Evolutionary conservation across 2,888 invertebrate species (phyloP).

Genomic region (Oscheius onirici): DNA sequence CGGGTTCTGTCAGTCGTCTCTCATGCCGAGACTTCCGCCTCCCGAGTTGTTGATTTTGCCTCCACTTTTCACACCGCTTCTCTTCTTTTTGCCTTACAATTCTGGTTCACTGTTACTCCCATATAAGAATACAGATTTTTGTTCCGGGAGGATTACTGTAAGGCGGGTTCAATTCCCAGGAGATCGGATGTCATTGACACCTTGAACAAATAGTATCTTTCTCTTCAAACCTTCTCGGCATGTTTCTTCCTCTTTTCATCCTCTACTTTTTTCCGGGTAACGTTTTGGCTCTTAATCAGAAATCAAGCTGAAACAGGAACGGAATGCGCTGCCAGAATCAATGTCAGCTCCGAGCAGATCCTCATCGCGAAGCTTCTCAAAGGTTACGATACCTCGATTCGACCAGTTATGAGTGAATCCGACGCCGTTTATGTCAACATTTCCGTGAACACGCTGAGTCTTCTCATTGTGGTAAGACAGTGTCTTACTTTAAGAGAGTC

Average conservation of each 20-base stretch:
- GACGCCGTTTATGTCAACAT: slow-evolving; percentile 39
- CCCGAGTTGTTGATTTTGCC: slow-evolving; percentile 30
- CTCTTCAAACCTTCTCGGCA: not conserved
- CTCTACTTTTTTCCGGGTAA: slow-evolving; percentile 4
- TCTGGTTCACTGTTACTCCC: not conserved
- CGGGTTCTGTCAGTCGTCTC: not conserved
- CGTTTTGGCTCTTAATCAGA: not conserved
- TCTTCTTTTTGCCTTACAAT: not conserved
- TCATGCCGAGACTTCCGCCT: too few relatives aligned
- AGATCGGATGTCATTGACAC: slow-evolving; percentile 24
- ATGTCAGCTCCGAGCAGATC: not conserved
- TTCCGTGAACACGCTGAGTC: slow-evolving; percentile 39
- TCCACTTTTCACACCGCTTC: not conserved
- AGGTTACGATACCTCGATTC: slow-evolving; percentile 44
- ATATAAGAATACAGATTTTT: too few relatives aligned
- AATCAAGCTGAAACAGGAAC: not conserved
- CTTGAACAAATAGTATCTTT: slow-evolving; percentile 6
- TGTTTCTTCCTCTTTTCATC: slow-evolving; percentile 6
- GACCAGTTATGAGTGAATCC: slow-evolving; percentile 43
- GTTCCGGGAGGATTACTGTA: not conserved
- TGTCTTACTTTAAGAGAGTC: not conserved
- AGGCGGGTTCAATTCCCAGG: not conserved
- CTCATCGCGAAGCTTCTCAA: slow-evolving; percentile 7
- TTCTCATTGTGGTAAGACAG: slow-evolving; percentile 34
- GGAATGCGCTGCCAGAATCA: not conserved